Base-by-base conservation (phyloP, 37 sponge, comb jelly and placozoan genomes). In the Halichondria panicea region DNA sequence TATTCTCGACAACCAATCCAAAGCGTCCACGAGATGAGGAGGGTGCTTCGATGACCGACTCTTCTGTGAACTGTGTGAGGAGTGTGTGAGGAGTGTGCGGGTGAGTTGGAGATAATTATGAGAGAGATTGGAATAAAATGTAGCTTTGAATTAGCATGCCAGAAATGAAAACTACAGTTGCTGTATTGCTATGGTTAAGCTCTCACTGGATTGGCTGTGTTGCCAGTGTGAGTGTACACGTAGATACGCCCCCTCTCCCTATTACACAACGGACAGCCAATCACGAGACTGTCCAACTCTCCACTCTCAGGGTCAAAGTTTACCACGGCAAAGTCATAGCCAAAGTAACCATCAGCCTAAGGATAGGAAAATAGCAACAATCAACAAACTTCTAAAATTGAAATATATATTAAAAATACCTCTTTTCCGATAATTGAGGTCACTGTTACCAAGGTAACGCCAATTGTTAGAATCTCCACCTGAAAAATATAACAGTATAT, bases 191-290 rank as follows among this genome's bases (percentile, higher is more conserved):
- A 61, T n/a, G n/a, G n/a, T n/a, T n/a, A n/a, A n/a, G n/a, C n/a
- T n/a, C 87, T 75, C 27, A 76, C 86, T 27, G 74, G 73, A 33
- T 24, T 48, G 24, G 41, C 4, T 5, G 48, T 5, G 53, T 62
- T 42, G 0, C 70, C 82, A 70, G 50, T 78, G 79, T 82, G 73
- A 7, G 55, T 19, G 55, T 79, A 82, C 15, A 86, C 56, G 42
- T 66, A 82, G 19, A 91, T 52, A 35, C 68, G 43, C 37, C 87
- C 92, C 34, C 79, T 78, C 42, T 91, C 87, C 56, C 65, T 0
- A 25, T 59, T 50, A 67, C 92, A 91, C 70, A 91, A 59, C 21
- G 91, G 91, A 71, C 91, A 90, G 11, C 91, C 91, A 25, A 84
- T 86, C 30, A 84, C 85, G 9, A 90, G 27, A 66, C 91, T 90